Percentiles rank a stretch among this genome's conserved stretches.
phyloP scores from a whole-genome alignment of 2,888 invertebrate species.

The Odontothrips loti region DNA sequence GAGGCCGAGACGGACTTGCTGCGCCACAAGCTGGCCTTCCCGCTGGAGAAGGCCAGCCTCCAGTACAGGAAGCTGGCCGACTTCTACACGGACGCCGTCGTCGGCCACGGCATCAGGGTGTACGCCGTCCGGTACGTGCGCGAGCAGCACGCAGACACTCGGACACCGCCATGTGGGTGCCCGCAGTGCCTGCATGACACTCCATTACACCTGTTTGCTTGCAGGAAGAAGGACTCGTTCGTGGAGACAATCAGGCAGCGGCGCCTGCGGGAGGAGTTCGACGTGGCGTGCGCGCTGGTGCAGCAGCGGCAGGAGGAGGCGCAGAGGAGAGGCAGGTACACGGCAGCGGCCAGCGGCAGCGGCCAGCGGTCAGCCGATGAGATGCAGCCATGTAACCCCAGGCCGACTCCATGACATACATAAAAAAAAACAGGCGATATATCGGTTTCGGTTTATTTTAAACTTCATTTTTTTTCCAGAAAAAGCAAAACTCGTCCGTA shows the following conservation, averaged over 20 bases:
- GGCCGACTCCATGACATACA: too few relatives aligned
- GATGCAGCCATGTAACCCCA: not conserved
- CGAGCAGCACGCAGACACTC: too few relatives aligned
- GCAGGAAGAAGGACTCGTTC: not conserved
- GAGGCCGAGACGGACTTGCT: constrained; percentile 16
- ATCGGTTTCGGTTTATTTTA: too few relatives aligned
- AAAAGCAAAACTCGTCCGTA: not conserved
- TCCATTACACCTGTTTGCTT: not conserved
- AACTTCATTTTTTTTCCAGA: not conserved
- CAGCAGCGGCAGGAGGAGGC: not conserved
- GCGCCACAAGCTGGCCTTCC: constrained; percentile 9
- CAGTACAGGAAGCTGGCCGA: constrained; percentile 14
- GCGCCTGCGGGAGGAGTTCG: not conserved
- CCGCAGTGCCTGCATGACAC: not conserved
- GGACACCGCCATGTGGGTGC: too few relatives aligned
- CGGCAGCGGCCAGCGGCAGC: not conserved
- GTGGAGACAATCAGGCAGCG: not conserved
- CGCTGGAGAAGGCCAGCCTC: constrained; percentile 18
- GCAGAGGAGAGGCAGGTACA: not conserved
- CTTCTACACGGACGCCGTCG: constrained; percentile 8
- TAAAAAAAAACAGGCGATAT: too few relatives aligned
- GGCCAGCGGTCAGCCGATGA: not conserved
- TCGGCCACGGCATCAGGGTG: constrained; percentile 12
- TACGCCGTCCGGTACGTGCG: not conserved
- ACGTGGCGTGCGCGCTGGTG: not conserved